These are phyloP conservation scores for Caenorhabditis macrosperma DNA, from an alignment of 2,888 invertebrate species.

Conservation along the genomic window DNA sequence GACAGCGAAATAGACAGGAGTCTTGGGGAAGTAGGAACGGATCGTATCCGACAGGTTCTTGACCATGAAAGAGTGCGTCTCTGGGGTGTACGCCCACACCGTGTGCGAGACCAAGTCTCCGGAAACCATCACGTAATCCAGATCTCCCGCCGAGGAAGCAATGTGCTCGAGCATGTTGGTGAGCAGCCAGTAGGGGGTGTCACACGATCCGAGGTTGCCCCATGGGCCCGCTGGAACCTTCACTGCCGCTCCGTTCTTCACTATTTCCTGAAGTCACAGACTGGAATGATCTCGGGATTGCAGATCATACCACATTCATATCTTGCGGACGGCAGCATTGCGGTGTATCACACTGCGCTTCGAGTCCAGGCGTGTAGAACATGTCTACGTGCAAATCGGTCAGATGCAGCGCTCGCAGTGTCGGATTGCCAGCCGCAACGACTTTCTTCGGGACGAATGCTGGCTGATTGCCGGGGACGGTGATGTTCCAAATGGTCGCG, in stretches of 20 bases:
- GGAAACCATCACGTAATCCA: conserved; percentile 75
- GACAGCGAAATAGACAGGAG: conserved; percentile 93
- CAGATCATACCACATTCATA: conserved; percentile 50
- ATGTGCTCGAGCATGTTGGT: conserved; percentile 75
- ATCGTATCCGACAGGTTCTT: conserved; percentile 69
- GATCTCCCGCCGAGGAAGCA: conserved; percentile 40
- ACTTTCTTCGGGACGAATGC: conserved; percentile 59
- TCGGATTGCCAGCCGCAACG: conserved; percentile 65
- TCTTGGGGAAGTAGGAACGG: conserved; percentile 82
- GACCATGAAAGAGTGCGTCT: conserved; percentile 68
- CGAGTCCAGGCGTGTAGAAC: conserved; percentile 61
- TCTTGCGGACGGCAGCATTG: conserved; percentile 86
- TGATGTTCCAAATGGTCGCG: conserved; percentile 68
- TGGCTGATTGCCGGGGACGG: conserved; percentile 72
- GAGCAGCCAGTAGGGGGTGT: conserved; percentile 74
- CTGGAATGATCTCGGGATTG: neutral
- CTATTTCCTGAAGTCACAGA: conserved; percentile 52
- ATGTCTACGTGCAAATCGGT: conserved; percentile 76
- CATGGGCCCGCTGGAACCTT: conserved; percentile 68
- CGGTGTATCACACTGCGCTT: conserved; percentile 94
- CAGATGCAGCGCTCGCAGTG: conserved; percentile 71
- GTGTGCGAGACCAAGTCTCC: conserved; percentile 75
- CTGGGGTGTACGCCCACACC: conserved; percentile 73
- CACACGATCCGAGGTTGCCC: conserved; percentile 75
- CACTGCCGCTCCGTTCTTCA: conserved; percentile 31